Evolutionary conservation across 1,140 invertebrate genomes (phyloP).

Genomic region (Campoletis sonorensis): DNA sequence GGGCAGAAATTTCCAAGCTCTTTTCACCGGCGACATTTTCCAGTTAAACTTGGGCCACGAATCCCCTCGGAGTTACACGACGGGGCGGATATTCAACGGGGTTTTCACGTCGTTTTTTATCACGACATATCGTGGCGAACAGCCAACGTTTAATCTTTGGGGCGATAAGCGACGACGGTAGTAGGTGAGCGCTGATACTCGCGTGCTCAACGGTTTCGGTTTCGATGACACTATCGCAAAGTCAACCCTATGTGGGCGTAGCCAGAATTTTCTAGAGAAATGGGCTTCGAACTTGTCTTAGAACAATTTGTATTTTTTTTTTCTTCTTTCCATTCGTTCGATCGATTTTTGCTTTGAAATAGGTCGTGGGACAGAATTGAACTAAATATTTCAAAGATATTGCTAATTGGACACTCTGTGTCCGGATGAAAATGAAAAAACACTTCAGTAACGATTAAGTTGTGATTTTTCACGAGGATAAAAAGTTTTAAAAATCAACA

Average conservation of each 20-base stretch:
- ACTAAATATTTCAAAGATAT: no score
- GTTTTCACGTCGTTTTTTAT: background rate
- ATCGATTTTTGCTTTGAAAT: no score
- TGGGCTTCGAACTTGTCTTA: no score
- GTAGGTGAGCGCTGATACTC: background rate
- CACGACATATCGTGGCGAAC: background rate
- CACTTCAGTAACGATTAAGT: no score
- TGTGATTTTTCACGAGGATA: no score
- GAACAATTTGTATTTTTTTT: no score
- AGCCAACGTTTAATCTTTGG: constrained; percentile 27
- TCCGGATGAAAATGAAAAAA: no score
- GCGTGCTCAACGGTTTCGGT: background rate
- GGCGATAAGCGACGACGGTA: constrained; percentile 14
- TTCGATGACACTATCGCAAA: constrained; percentile 13
- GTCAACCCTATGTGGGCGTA: background rate
- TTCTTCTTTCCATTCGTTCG: no score
- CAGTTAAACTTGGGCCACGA: background rate
- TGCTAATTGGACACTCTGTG: no score
- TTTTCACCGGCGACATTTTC: background rate
- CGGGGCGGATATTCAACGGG: background rate
- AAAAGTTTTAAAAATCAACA: no score
- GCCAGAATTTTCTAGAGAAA: no score
- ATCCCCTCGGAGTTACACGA: constrained; percentile 15
- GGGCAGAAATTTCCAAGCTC: background rate
- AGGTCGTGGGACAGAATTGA: no score